Base-by-base conservation (phyloP, 2,888 invertebrate genomes). In the Drosophila eohydei region DNA sequence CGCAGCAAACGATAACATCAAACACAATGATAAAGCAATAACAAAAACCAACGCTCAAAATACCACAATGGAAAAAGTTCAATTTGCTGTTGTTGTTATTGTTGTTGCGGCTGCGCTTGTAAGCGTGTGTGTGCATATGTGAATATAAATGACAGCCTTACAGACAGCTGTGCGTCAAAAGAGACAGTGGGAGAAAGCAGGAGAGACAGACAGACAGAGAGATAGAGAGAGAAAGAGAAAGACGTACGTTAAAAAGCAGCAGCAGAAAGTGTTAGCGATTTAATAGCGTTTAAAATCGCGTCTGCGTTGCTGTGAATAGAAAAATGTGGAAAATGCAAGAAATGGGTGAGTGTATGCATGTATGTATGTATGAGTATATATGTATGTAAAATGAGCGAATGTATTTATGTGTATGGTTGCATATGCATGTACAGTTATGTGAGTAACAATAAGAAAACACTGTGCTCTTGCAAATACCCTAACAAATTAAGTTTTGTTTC, bases 111-210 rank as follows among this genome's bases (percentile, higher is more conserved):
- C 59, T 36, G 56, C 58, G 65, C 40, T 58, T 50, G 50, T n/a
- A 76, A 75, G 70, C 58, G 38, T 59, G 59, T 52, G 36, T n/a
- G 50, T 66, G 44, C 38, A 38, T 70, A 41, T 51, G 55, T 51
- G 54, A 43, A 64, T 75, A 63, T 79, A 62, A 72, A 76, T 84
- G 85, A 79, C 77, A 80, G 85, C 80, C 73, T 71, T 72, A 74
- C 74, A 60, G 88, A 79, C 75, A 78, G 85, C 80, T 78, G 70
- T 71, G 74, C 74, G 62, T 78, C 64, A 67, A 71, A 52, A 59
- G 56, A 64, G 65, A 59, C 28, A 62, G 51, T 61, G 28, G 54
- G 36, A 64, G 51, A 66, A 55, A 74, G 7, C 59, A 40, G 34
- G 32, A 63, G 32, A 66, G 30, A 64, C 30, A 54, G 38, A 63